Evolutionary conservation across 1,140 invertebrate genomes (phyloP), one percentile per base, ranked within the genome.

Genomic region (Euglossa dilemma): DNA sequence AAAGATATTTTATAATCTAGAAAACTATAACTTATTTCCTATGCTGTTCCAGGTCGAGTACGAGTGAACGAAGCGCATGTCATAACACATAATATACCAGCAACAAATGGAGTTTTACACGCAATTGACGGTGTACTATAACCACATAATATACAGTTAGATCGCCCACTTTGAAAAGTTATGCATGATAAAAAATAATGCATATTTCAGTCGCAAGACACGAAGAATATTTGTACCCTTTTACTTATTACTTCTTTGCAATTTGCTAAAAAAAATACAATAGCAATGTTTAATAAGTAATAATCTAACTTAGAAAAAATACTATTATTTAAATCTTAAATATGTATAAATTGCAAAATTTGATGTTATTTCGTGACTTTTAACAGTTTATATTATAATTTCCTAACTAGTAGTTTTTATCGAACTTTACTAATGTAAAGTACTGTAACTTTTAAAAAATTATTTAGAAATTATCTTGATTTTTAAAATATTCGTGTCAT

Each of bases 41-140:
- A 16, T 85, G n/a, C 11, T 77, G 25, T 95, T 95, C 89, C 95
- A 97, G 97, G 97, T 87, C 97, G 96, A 93, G 96, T 98, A 81
- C 97, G 97, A 91, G 96, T 97, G 63, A 98, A 98, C 91, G 96
- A 97, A 86, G 96, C 96, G 63, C 95, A 96, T 87, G 96, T 98
- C 82, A 94, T 97, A 67, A 97, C 97, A 12, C 96, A 97, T 91
- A 98, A 98, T 92, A 96, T 98, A 85, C 97, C 97, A 87, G 97
- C 97, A 52, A 98, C 97, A 69, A 98, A 98, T 93, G 98, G 98
- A 83, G 97, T 98, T 56, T 97, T 98, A 76, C 98, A 98, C 92
- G 97, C 97, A 28, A 95, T 98, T 71, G 97, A 98, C 90, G 95
- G 96, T 63, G 94, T 97, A 11, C 93, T 97, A 71, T 97, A 95